Evolutionary conservation across 2,888 invertebrate genomes (phyloP).

Genomic region (Acanthopleura granulata): DNA sequence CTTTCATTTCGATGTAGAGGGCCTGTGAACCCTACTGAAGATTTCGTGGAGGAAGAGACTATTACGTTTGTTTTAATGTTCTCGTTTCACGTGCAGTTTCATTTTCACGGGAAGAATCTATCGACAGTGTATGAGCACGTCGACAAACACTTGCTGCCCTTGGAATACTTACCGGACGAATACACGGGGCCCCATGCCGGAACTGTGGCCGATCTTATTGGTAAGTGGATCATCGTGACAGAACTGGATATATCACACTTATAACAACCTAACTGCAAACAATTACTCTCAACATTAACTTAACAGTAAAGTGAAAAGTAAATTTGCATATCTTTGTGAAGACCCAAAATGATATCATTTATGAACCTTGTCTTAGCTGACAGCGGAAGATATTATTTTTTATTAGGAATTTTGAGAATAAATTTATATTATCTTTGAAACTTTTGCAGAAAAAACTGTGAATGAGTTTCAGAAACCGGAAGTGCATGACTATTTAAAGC

Average conservation of each 20-base stretch:
- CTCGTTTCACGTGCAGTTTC: not conserved
- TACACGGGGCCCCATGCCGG: not conserved
- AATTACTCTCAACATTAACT: too few species aligned
- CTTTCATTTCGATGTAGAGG: too few species aligned
- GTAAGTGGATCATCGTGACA: not conserved
- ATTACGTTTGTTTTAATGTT: too few species aligned
- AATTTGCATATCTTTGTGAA: too few species aligned
- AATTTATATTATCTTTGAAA: not conserved
- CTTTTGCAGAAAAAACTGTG: not conserved
- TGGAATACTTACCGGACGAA: not conserved
- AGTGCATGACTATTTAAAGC: not conserved
- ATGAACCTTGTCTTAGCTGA: too few species aligned
- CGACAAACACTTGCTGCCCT: not conserved
- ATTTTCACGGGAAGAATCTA: not conserved
- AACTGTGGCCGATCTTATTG: not conserved
- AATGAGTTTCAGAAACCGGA: not conserved
- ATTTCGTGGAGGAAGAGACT: too few species aligned
- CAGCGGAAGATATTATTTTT: too few species aligned
- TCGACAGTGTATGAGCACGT: not conserved
- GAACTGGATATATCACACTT: not conserved
- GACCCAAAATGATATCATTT: too few species aligned
- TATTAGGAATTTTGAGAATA: too few species aligned
- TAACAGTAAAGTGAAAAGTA: too few species aligned
- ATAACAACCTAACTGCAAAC: not conserved
- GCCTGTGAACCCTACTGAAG: too few species aligned